These are phyloP conservation scores for Aleiodes testaceus DNA, from an alignment of 2,888 invertebrate genomes.

Conservation along the genomic window DNA sequence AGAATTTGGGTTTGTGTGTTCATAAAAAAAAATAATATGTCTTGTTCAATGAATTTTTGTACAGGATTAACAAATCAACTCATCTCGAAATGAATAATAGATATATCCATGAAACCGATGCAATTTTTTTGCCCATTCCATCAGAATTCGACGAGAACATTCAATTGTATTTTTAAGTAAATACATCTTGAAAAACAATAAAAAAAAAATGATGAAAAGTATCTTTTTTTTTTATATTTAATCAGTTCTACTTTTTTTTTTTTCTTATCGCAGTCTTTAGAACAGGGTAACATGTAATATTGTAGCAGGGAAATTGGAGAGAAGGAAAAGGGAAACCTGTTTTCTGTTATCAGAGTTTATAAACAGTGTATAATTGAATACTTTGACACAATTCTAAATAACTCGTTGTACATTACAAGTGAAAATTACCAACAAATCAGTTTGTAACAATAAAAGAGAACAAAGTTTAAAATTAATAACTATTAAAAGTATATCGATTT, in stretches of 20 bases:
- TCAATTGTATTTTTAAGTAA: conserved; percentile 68
- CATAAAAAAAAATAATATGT: conserved; percentile 49
- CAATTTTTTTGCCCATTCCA: conserved; percentile 65
- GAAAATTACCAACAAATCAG: background rate
- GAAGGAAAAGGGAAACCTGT: background rate
- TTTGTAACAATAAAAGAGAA: background rate
- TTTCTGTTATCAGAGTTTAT: conserved; percentile 10
- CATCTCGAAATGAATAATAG: conserved; percentile 57
- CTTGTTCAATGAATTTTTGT: conserved; percentile 63
- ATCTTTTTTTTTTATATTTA: background rate
- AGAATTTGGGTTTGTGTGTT: conserved; percentile 64
- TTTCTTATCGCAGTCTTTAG: conserved; percentile 16
- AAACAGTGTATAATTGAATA: background rate
- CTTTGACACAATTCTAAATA: background rate
- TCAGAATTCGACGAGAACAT: conserved; percentile 59
- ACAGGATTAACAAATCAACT: conserved; percentile 60
- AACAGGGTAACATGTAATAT: conserved; percentile 21
- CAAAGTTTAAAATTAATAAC: background rate
- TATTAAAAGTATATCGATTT: background rate
- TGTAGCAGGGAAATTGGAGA: background rate
- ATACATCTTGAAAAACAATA: conserved; percentile 65
- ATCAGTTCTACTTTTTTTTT: background rate
- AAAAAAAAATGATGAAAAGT: background rate
- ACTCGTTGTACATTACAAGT: conserved; percentile 9
- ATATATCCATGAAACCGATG: conserved; percentile 56